Evolutionary conservation across 2,888 invertebrate genomes (phyloP), one percentile per base, ranked within the genome.

Genomic region (Chalcosyrphus nemorum): DNA sequence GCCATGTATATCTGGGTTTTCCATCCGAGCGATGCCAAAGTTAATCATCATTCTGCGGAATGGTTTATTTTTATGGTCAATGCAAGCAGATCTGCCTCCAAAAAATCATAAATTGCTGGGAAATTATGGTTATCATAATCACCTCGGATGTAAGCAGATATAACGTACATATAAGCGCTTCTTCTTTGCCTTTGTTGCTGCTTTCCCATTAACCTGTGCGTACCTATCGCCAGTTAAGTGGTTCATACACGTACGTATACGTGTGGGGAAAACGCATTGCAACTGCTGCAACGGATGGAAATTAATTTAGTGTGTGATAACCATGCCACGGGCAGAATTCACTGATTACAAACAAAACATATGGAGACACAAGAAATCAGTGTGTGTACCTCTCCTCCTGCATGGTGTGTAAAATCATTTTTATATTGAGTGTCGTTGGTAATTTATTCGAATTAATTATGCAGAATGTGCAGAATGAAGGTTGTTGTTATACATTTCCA

Each of bases 81-180:
- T 56, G 47, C 77, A 24, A 72, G 82, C 74, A 68, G 84, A 78
- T 74, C 84, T 84, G 81, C 76, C 81, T 81, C 76, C 81, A 76
- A 85, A 84, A 85, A 85, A 85, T 85, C 85, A 85, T 85, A 85
- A 85, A 85, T 85, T 85, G 81, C 81, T 59, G 85, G 24, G 59
- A 85, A 81, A 81, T 81, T 85, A 85, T 81, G 85, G 85, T 85
- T 76, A 81, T 81, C 80, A 81, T 85, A 85, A 85, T 85, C 85
- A 81, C 76, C 66, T 76, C 56, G 76, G 71, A 85, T 80, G 65
- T 77, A 82, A 82, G 82, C 72, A 71, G 76, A 11, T 32, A 32
- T 29, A 29, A 32, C 19, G 38, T 21, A 29, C 38, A 38, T 38
- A 19, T 66, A 63, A 6, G 59, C 54, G 61, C 24, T 63, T 57